A percentile compares a stretch with the other conserved stretches of the same genome.
These are phyloP conservation scores for Botia almorhae DNA, from an alignment of 2,797 vertebrate species.

Conservation along the genomic window DNA sequence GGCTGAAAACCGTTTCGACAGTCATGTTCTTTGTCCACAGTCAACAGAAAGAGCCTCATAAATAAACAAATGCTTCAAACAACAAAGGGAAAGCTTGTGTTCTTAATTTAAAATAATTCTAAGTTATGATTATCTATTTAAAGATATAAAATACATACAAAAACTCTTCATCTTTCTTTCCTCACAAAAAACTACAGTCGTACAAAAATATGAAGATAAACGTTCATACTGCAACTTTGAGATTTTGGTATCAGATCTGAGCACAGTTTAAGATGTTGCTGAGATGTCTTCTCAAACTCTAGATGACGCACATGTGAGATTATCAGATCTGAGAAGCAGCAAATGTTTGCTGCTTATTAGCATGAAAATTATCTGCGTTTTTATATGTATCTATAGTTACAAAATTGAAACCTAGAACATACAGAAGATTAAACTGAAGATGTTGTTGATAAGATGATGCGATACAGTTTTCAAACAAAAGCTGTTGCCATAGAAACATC, in stretches of 20 bases:
- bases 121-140: not conserved
- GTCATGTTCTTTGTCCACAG: conserved; percentile 7
- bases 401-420: not conserved
- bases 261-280: no score
- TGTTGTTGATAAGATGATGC: not conserved
- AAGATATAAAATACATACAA: not conserved
- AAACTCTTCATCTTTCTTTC: no score
- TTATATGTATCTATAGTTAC: not conserved
- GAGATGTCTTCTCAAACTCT: no score
- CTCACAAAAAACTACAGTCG: no score
- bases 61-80: conserved; percentile 5
- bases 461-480: not conserved
- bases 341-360: no score
- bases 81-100: not conserved
- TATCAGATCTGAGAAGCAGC: no score
- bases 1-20: conserved; percentile 23
- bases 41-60: not conserved
- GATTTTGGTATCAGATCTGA: no score
- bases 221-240: no score
- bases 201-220: no score
- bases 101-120: not conserved
- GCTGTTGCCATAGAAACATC: conserved; percentile 37
- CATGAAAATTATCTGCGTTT: no score
- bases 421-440: conserved; percentile 2
- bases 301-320: no score